A percentile compares a stretch with the other conserved stretches of the same genome.
Conservation (phyloP, 1,140 invertebrate species). For the Solenopsis invicta region DNA sequence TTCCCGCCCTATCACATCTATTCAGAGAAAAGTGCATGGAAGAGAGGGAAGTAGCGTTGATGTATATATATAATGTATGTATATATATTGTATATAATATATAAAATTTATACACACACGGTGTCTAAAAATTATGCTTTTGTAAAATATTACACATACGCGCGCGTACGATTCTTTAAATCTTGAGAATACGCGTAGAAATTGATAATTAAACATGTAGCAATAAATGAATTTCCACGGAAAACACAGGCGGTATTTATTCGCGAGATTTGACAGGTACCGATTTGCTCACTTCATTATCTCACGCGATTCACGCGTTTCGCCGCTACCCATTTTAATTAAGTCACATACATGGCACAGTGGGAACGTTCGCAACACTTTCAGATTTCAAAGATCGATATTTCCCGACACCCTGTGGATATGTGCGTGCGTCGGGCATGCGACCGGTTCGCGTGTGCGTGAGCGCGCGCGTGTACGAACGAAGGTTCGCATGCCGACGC, state of each 20-base stretch:
- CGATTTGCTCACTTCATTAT: conserved; percentile 34
- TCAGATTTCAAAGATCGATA: conserved; percentile 63
- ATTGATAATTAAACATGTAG: not conserved
- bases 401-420: conserved; percentile 41
- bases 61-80: conserved; percentile 6
- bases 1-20: conserved; percentile 67
- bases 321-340: conserved; percentile 59
- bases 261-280: conserved; percentile 8
- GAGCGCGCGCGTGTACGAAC: conserved; percentile 49
- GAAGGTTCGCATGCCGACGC: conserved; percentile 78
- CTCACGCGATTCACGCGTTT: conserved; percentile 38
- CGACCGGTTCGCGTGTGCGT: conserved; percentile 57
- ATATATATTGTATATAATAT: not conserved
- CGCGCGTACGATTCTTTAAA: not conserved
- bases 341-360: conserved; percentile 41
- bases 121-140: conserved; percentile 26
- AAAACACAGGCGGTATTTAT: conserved; percentile 8
- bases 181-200: not conserved
- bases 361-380: conserved; percentile 36
- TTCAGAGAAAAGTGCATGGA: conserved; percentile 62
- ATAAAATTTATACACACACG: not conserved
- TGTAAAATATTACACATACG: not conserved
- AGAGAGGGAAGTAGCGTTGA: conserved; percentile 38
- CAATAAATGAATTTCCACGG: not conserved
- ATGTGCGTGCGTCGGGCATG: conserved; percentile 27